phyloP scores from a whole-genome alignment of 2,888 invertebrate genomes.

The Villa cingulata region DNA sequence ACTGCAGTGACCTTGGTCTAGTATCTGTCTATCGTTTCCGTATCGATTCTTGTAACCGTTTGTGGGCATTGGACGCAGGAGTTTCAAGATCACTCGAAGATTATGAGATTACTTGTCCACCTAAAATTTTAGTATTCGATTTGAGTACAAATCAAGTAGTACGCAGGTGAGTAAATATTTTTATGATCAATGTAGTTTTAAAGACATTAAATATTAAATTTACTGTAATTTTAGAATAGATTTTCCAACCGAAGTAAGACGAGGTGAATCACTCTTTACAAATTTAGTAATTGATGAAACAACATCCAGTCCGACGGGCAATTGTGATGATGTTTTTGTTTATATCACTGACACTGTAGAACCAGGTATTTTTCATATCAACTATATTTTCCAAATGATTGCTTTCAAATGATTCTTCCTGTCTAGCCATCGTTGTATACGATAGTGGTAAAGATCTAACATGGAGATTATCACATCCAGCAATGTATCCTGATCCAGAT shows the following conservation, averaged over 20 bases:
- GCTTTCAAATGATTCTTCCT: no score
- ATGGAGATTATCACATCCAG: conserved; percentile 66
- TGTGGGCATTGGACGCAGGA: conserved; percentile 70
- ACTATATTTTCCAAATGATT: no score
- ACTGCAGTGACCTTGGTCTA: conserved; percentile 61
- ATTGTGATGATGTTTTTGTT: conserved; percentile 63
- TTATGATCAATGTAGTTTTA: background rate
- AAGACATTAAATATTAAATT: conserved; percentile 11
- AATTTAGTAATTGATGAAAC: conserved; percentile 68
- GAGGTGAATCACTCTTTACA: conserved; percentile 63
- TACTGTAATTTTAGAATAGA: conserved; percentile 54
- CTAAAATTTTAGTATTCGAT: conserved; percentile 69
- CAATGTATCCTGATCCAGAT: conserved; percentile 77
- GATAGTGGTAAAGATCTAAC: conserved; percentile 62
- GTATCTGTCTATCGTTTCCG: conserved; percentile 67
- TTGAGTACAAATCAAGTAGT: conserved; percentile 56
- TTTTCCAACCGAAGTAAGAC: conserved; percentile 57
- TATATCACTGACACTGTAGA: conserved; percentile 74
- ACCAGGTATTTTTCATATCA: no score
- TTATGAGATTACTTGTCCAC: conserved; percentile 54
- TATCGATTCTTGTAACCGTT: conserved; percentile 64
- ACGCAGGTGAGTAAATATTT: conserved; percentile 26
- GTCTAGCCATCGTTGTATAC: conserved; percentile 30
- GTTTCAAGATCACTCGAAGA: conserved; percentile 46
- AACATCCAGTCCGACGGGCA: conserved; percentile 42